These are phyloP conservation scores for Morone saxatilis DNA, from an alignment of 2,113 vertebrate genomes.

Conservation along the genomic window DNA sequence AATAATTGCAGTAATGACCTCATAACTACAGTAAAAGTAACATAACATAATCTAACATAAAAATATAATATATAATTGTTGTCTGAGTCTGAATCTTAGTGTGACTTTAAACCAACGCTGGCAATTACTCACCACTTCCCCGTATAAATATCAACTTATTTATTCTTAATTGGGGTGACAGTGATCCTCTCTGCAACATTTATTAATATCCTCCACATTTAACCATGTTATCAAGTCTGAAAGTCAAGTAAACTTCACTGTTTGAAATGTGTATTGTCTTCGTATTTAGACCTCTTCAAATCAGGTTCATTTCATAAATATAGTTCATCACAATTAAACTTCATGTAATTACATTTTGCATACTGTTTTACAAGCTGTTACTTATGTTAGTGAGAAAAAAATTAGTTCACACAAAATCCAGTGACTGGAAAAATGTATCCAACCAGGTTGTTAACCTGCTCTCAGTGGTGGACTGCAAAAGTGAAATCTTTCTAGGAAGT, in stretches of 20 bases:
- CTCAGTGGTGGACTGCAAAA: not conserved
- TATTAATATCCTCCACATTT: slow-evolving; percentile 36
- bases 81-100: not conserved
- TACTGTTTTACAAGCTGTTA: not conserved
- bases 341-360: not conserved
- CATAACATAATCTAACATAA: not conserved
- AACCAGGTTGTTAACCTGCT: too few species aligned
- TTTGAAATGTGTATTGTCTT: not conserved
- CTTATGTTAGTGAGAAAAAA: not conserved
- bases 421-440: not conserved
- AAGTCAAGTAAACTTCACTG: slow-evolving; percentile 6
- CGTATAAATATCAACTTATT: slow-evolving; percentile 62
- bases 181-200: slow-evolving; percentile 31
- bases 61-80: not conserved
- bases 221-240: not conserved
- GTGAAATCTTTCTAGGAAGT: not conserved
- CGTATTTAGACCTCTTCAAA: not conserved
- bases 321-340: not conserved
- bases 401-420: not conserved
- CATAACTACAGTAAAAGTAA: not conserved
- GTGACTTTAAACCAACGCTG: slow-evolving; percentile 45
- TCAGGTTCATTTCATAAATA: not conserved
- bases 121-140: slow-evolving; percentile 51
- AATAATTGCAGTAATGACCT: not conserved
- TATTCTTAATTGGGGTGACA: slow-evolving; percentile 55